Base-by-base conservation (phyloP, 2,888 invertebrate species). In the Andrena minutula region DNA sequence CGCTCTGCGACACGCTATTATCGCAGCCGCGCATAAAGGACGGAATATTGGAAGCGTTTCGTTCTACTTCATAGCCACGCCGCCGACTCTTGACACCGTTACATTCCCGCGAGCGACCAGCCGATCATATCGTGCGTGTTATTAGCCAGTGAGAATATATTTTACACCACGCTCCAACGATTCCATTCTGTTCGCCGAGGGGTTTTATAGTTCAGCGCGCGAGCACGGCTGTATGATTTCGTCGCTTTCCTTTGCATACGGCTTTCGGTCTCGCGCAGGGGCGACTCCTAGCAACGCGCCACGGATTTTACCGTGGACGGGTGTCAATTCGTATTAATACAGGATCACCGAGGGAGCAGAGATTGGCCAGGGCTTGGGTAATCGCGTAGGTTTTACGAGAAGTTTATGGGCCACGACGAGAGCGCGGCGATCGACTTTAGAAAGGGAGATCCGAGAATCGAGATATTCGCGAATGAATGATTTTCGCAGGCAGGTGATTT, bases 401-500 rank as follows among this genome's bases (percentile, higher is more conserved):
- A 41, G 75, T 78, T 78, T 75, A 78, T 68, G 60, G n/a, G 60
- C 47, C 74, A 47, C 64, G 20, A 26, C 12, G 28, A 1, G 23
- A 60, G 16, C 23, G n/a, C 28, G 41, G 20, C 56, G 75, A 20
- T 75, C 60, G 35, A 51, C 23, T 78, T 78, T 78, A 78, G 76
- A 78, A 75, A 75, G 75, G 75, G 60, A 75, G 75, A 78, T 78
- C 61, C 41, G 41, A n/a, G 32, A 28, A 47, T 61, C 75, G 75
- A 78, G 66, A 78, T 78, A 78, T 51, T 78, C 66, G 61, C 76
- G 76, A 78, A 75, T 61, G 78, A 75, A 75, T 68, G 75, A 78
- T 78, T 68, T 66, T 41, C 60, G 10, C 58, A 28, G 65, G 28
- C 78, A 78, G 66, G 75, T 78, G 76, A 75, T 75, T 78, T 75